These are phyloP conservation scores for Seladonia tumulorum DNA, from an alignment of 2,888 invertebrate genomes.

Conservation along the genomic window DNA sequence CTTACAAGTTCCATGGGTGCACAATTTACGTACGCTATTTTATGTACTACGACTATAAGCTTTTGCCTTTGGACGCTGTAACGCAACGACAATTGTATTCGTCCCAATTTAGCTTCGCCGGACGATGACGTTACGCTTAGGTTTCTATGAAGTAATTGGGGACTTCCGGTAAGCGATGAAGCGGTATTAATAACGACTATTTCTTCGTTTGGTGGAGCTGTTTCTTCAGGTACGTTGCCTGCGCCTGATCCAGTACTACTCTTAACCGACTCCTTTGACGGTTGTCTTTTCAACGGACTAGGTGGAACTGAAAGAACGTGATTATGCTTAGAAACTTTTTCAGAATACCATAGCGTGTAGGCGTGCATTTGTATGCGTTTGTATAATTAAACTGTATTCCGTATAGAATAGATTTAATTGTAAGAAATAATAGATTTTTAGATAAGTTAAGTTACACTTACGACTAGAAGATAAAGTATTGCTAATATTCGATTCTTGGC, in stretches of 20 bases:
- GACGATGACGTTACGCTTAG: conserved; percentile 87
- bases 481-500: conserved; percentile 80
- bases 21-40: conserved; percentile 91
- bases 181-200: conserved; percentile 78
- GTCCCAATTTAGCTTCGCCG: conserved; percentile 91
- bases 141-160: conserved; percentile 87
- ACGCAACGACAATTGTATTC: conserved; percentile 93
- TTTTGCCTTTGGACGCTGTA: conserved; percentile 94
- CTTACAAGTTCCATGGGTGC: neutral
- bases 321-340: neutral
- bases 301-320: conserved; percentile 72
- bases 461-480: conserved; percentile 73
- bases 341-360: too few relatives aligned
- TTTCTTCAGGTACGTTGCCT: conserved; percentile 58
- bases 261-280: conserved; percentile 80
- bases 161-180: conserved; percentile 79
- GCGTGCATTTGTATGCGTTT: too few relatives aligned
- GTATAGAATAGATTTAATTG: too few relatives aligned
- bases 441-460: conserved; percentile 56
- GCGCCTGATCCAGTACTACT: conserved; percentile 74
- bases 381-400: too few relatives aligned
- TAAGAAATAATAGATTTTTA: neutral
- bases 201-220: conserved; percentile 74
- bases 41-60: conserved; percentile 93
- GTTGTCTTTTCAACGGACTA: conserved; percentile 79